Percentiles rank a stretch among this genome's conserved stretches.
Conservation (phyloP, 1,140 invertebrate species). For the Drosophila rhopaloa region DNA sequence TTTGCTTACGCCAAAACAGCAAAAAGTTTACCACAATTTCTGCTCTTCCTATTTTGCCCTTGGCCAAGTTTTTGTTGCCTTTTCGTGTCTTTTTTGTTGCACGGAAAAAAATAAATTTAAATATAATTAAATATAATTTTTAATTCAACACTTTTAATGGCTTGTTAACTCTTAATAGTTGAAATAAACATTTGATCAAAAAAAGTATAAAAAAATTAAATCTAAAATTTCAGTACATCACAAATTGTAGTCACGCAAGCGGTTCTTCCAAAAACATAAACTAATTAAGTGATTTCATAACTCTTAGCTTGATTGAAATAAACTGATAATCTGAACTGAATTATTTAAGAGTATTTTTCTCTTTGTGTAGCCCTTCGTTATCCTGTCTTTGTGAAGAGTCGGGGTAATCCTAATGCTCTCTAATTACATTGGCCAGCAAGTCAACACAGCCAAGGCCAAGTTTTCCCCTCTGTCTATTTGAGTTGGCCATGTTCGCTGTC, state of each 20-base stretch:
- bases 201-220: too few species aligned
- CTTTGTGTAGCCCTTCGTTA: conserved; percentile 36
- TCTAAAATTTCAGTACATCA: too few species aligned
- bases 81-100: conserved; percentile 22
- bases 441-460: conserved; percentile 45
- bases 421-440: conserved; percentile 71
- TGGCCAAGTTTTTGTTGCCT: conserved; percentile 37
- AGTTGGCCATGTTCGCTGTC: conserved; percentile 56
- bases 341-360: not conserved
- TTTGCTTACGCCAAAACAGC: conserved; percentile 67
- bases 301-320: too few species aligned
- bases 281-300: too few species aligned
- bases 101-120: conserved; percentile 1
- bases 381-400: conserved; percentile 45
- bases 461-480: conserved; percentile 30
- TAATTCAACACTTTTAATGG: too few species aligned
- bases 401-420: conserved; percentile 77
- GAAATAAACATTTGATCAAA: too few species aligned
- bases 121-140: not conserved
- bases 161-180: too few species aligned
- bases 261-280: too few species aligned
- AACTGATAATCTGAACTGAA: too few species aligned
- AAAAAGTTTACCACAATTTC: conserved; percentile 54
- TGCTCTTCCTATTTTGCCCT: conserved; percentile 5
- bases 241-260: too few species aligned